phyloP scores from a whole-genome alignment of 2,113 vertebrate species.

The Vimba vimba region DNA sequence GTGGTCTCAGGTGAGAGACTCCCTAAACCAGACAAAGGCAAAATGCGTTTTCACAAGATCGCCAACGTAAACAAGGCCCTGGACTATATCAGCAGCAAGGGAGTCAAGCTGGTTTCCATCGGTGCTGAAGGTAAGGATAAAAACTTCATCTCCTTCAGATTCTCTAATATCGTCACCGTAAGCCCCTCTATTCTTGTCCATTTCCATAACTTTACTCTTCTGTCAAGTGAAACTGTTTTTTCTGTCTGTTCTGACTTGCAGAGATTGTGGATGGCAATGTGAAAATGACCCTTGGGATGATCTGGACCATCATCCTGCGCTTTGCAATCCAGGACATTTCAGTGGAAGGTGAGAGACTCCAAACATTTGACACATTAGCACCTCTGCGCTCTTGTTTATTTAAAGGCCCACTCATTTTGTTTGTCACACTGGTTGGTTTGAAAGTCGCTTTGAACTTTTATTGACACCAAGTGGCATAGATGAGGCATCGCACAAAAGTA shows the following conservation, averaged over 20 bases:
- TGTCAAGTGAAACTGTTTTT: background rate
- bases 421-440: background rate
- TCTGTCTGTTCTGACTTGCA: slow-evolving; percentile 55
- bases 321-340: slow-evolving; percentile 95
- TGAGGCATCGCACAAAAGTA: background rate
- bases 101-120: slow-evolving; percentile 56
- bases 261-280: slow-evolving; percentile 89
- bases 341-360: slow-evolving; percentile 80
- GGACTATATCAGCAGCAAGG: slow-evolving; percentile 54
- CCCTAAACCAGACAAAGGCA: slow-evolving; percentile 58
- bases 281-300: slow-evolving; percentile 95
- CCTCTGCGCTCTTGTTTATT: background rate
- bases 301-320: slow-evolving; percentile 93
- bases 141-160: background rate
- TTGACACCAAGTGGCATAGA: background rate
- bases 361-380: slow-evolving; percentile 24
- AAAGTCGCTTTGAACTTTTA: background rate
- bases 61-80: slow-evolving; percentile 59
- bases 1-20: slow-evolving; percentile 49
- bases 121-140: slow-evolving; percentile 51
- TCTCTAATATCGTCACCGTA: background rate
- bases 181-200: background rate
- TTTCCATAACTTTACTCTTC: background rate
- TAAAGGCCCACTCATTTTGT: background rate
- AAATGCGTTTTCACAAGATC: slow-evolving; percentile 58